These are phyloP conservation scores for Parascotia fuliginaria DNA, from an alignment of 2,888 invertebrate species.

Conservation along the genomic window DNA sequence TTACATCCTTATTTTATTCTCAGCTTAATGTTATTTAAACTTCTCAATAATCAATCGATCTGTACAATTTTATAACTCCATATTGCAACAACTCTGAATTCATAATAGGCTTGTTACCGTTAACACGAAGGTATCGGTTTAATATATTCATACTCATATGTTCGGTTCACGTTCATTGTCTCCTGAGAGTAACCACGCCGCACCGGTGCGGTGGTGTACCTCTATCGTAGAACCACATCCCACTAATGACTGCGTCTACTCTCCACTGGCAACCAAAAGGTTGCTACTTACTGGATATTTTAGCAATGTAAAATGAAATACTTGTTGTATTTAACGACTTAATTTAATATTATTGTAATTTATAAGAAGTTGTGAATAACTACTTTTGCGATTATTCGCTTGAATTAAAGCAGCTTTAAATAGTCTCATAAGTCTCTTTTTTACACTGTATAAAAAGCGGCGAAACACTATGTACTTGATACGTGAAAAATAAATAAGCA, in stretches of 20 bases:
- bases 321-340: background rate
- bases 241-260: constrained; percentile 7
- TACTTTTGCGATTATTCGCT: too few relatives aligned
- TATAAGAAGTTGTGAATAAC: too few relatives aligned
- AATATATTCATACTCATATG: background rate
- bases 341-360: too few relatives aligned
- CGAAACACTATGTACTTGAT: too few relatives aligned
- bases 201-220: constrained; percentile 1
- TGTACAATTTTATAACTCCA: background rate
- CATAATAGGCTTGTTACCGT: background rate
- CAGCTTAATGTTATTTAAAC: too few relatives aligned
- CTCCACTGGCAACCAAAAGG: background rate
- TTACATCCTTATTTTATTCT: too few relatives aligned
- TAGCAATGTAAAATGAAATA: too few relatives aligned
- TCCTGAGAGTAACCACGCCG: background rate
- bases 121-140: background rate
- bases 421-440: too few relatives aligned
- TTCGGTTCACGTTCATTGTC: background rate
- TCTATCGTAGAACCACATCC: constrained; percentile 7
- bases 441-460: too few relatives aligned
- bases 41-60: too few relatives aligned
- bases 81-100: background rate
- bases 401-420: too few relatives aligned
- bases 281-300: background rate
- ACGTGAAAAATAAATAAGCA: too few relatives aligned